phyloP scores from a whole-genome alignment of 2,888 invertebrate species.

The Nipponacmea schrenckii region DNA sequence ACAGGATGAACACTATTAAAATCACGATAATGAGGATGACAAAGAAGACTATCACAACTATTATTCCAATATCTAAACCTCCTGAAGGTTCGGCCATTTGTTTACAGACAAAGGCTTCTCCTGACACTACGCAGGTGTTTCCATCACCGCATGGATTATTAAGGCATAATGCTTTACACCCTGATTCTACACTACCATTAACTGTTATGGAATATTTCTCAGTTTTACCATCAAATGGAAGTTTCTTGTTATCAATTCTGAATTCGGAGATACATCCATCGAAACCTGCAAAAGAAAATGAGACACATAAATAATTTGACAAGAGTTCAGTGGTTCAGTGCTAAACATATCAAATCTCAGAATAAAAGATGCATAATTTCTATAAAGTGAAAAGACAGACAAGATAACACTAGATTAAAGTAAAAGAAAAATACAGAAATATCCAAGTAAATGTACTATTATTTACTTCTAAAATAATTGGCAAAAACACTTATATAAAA shows the following conservation, averaged over 20 bases:
- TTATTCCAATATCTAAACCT: conserved; percentile 91
- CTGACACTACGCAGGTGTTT: conserved; percentile 40
- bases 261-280: conserved; percentile 92
- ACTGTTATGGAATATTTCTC: conserved; percentile 57
- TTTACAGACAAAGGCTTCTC: conserved; percentile 42
- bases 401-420: no score
- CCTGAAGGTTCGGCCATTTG: conserved; percentile 80
- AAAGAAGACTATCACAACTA: conserved; percentile 93
- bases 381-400: no score
- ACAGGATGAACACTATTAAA: conserved; percentile 79
- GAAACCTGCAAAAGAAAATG: conserved; percentile 72
- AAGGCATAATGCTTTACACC: conserved; percentile 47
- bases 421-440: no score
- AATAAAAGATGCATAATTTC: no score
- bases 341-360: no score
- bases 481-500: no score
- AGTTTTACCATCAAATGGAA: conserved; percentile 89
- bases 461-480: no score
- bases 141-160: conserved; percentile 41
- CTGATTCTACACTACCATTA: conserved; percentile 40
- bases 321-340: no score
- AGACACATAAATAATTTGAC: background rate
- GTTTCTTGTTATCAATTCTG: conserved; percentile 86
- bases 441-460: no score
- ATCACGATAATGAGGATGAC: conserved; percentile 73